Percentiles rank a stretch among this genome's conserved stretches.
These are phyloP conservation scores for Tupiocoris notatus DNA, from an alignment of 2,888 invertebrate genomes.

Conservation along the genomic window DNA sequence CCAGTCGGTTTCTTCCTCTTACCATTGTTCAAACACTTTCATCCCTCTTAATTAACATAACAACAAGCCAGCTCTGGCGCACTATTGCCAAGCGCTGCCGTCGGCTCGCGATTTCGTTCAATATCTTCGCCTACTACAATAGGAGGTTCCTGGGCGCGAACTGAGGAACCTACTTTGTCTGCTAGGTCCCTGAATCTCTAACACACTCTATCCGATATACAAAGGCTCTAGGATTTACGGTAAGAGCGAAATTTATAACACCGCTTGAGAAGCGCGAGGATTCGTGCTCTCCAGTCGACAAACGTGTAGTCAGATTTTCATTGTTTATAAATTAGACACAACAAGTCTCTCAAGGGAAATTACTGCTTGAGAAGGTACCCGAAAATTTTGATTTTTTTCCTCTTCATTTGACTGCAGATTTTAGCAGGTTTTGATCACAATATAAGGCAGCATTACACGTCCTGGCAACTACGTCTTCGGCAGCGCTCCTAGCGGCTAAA, in stretches of 20 bases:
- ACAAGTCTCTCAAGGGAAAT: no score
- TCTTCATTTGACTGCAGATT: no score
- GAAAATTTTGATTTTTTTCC: no score
- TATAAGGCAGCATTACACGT: no score
- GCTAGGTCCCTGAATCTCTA: not conserved
- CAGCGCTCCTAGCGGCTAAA: no score
- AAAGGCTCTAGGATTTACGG: not conserved
- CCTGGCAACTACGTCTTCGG: no score
- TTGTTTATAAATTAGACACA: no score
- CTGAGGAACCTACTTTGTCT: slow-evolving; percentile 23
- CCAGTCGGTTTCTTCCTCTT: not conserved
- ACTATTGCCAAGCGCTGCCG: slow-evolving; percentile 15
- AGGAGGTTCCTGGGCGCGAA: slow-evolving; percentile 5
- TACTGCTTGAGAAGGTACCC: no score
- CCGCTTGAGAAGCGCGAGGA: not conserved
- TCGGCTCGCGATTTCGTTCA: slow-evolving; percentile 33
- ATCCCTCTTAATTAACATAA: slow-evolving; percentile 36
- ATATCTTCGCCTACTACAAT: slow-evolving; percentile 31
- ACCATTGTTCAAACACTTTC: slow-evolving; percentile 37
- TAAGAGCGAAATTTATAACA: not conserved
- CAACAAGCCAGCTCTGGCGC: slow-evolving; percentile 32
- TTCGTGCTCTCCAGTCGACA: not conserved
- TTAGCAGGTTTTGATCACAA: no score
- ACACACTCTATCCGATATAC: not conserved
- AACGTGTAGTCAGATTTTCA: no score